Evolutionary conservation across 2,888 invertebrate species (phyloP).

Genomic region (Caenorhabditis drosophilae): DNA sequence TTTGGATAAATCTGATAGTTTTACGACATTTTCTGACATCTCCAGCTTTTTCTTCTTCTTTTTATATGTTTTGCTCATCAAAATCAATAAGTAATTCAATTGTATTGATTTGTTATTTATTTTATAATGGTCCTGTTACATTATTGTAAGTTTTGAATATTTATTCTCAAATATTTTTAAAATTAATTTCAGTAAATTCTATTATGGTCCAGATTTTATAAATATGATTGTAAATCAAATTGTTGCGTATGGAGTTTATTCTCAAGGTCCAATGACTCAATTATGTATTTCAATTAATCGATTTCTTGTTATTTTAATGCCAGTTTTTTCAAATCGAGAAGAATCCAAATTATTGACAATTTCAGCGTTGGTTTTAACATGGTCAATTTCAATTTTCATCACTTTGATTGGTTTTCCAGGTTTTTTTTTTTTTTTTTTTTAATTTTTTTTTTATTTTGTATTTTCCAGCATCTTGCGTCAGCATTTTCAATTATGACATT

Average conservation of each 20-base stretch:
- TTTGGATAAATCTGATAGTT: background rate
- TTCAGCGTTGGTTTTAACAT: background rate
- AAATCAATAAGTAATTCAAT: constrained; percentile 30
- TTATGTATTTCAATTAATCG: constrained; percentile 27
- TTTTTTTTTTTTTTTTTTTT: background rate
- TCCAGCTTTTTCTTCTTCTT: too few species aligned
- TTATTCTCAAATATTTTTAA: background rate
- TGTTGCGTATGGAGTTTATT: constrained; percentile 25
- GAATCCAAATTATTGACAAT: background rate
- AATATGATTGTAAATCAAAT: constrained; percentile 25
- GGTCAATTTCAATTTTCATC: constrained; percentile 19
- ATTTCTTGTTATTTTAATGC: constrained; percentile 20
- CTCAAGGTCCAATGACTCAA: constrained; percentile 32
- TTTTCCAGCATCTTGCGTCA: constrained; percentile 16
- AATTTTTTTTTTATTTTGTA: background rate
- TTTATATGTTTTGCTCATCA: constrained; percentile 29
- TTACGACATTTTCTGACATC: too few species aligned
- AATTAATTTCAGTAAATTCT: background rate
- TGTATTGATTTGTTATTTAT: constrained; percentile 16
- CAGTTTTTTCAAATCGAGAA: background rate
- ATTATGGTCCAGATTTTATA: constrained; percentile 18
- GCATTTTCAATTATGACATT: constrained; percentile 26
- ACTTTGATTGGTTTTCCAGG: constrained; percentile 20
- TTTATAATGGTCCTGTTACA: constrained; percentile 29
- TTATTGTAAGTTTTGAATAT: constrained; percentile 17